Conservation (phyloP, 2,888 invertebrate genomes). For the Nowickia ferox region DNA sequence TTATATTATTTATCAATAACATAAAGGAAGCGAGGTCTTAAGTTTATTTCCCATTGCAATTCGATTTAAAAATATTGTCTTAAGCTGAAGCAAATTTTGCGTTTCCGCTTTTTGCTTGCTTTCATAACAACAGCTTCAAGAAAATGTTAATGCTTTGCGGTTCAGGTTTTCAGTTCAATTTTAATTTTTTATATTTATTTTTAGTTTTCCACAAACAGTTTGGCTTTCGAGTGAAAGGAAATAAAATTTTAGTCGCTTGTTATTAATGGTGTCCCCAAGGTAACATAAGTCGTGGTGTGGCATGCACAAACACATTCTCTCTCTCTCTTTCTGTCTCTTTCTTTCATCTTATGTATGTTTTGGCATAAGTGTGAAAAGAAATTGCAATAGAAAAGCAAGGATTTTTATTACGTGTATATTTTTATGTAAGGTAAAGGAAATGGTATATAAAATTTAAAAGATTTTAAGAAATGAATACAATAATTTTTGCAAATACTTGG, state of each 20-base stretch:
- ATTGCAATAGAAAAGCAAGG: background rate
- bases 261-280: slow-evolving; percentile 37
- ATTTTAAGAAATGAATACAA: too few species aligned
- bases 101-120: background rate
- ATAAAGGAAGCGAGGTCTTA: background rate
- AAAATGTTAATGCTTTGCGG: background rate
- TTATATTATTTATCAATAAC: background rate
- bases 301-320: background rate
- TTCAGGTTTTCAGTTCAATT: background rate
- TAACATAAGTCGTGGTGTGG: background rate
- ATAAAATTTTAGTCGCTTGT: slow-evolving; percentile 13
- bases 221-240: slow-evolving; percentile 3
- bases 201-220: background rate
- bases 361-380: background rate
- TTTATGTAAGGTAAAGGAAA: too few species aligned
- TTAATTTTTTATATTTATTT: background rate
- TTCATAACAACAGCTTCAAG: background rate
- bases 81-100: background rate
- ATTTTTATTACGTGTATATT: too few species aligned
- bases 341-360: too few species aligned
- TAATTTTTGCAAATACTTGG: too few species aligned
- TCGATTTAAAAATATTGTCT: slow-evolving; percentile 9
- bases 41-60: slow-evolving; percentile 23
- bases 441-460: too few species aligned
- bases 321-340: too few species aligned